These are phyloP conservation scores for Percina caprodes DNA, from an alignment of 2,113 vertebrate genomes.

Conservation along the genomic window DNA sequence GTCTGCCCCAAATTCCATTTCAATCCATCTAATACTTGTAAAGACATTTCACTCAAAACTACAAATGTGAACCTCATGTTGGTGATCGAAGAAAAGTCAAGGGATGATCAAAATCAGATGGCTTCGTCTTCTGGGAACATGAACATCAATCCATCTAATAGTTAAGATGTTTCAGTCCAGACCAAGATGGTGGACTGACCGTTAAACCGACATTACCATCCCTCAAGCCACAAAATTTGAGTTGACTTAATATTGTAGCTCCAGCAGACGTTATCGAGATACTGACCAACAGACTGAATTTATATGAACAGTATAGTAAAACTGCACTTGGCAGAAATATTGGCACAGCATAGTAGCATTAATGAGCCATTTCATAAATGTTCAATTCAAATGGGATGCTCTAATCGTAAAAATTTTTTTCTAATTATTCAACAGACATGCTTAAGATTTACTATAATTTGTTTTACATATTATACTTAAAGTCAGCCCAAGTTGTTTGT, in stretches of 20 bases:
- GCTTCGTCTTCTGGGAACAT: not conserved
- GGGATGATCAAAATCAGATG: not conserved
- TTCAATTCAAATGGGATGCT: constrained; percentile 6
- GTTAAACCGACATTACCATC: not conserved
- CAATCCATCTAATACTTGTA: not conserved
- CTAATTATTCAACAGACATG: not conserved
- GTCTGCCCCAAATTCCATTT: not conserved
- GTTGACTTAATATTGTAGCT: not conserved
- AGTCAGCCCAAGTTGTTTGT: not conserved
- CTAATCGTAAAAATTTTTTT: too few relatives aligned
- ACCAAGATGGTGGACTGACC: not conserved
- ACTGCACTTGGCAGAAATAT: constrained; percentile 12
- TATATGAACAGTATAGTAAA: not conserved
- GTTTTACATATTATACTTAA: not conserved
- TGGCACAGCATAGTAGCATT: not conserved
- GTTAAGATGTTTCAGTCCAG: not conserved
- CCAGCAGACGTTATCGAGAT: not conserved
- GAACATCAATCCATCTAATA: not conserved
- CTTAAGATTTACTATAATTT: not conserved
- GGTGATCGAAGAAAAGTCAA: not conserved
- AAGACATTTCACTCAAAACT: not conserved
- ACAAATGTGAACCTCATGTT: not conserved
- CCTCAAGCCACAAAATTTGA: not conserved
- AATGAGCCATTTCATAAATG: not conserved
- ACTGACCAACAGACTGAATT: not conserved